Evolutionary conservation across 2,888 invertebrate genomes (phyloP), one percentile per base, ranked within the genome.

Genomic region (Hoplodrina blanda): DNA sequence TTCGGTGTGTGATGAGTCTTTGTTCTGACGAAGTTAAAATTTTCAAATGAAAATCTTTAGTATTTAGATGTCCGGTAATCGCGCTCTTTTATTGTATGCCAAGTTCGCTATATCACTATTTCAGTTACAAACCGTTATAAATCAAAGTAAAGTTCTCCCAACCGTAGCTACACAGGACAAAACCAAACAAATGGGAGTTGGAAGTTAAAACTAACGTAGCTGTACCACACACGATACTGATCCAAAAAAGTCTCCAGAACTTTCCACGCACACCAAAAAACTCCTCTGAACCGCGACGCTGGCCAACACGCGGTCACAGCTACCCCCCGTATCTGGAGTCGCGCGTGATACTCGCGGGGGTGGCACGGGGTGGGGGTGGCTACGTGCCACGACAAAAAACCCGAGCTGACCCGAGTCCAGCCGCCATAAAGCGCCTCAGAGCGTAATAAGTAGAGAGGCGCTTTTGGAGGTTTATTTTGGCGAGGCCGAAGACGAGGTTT

Each of bases 361-460:
- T 76, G 83, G 83, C 86, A 78, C 80, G 64, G 81, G 78, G 80
- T 61, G 83, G 74, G 83, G 85, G 85, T 80, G 81, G 84, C 90
- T 91, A 92, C 93, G 93, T 92, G 94, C 93, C 88, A 89, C 92
- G 94, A 93, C 93, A 94, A 93, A 93, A 94, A 91, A 93, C 90
- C 91, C 89, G 88, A 89, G 90, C 91, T 93, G 93, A 93, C 93
- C 92, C 92, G 87, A 86, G 91, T 91, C 92, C 93, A 89, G 91
- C 89, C 89, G 88, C 90, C 91, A 91, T 94, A 93, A 93, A 94
- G 92, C 91, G 91, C 88, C 89, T 85, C 91, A 90, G 88, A 90
- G 89, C 91, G 92, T 91, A 91, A 91, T 91, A 91, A 91, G 90
- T 84, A 84, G 84, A 84, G 84, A 49, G 52, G 80, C 33, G 72